Percentiles rank a stretch among this genome's conserved stretches.
Evolutionary conservation across 2,113 vertebrate genomes (phyloP).

Genomic region (Xiphias gladius): DNA sequence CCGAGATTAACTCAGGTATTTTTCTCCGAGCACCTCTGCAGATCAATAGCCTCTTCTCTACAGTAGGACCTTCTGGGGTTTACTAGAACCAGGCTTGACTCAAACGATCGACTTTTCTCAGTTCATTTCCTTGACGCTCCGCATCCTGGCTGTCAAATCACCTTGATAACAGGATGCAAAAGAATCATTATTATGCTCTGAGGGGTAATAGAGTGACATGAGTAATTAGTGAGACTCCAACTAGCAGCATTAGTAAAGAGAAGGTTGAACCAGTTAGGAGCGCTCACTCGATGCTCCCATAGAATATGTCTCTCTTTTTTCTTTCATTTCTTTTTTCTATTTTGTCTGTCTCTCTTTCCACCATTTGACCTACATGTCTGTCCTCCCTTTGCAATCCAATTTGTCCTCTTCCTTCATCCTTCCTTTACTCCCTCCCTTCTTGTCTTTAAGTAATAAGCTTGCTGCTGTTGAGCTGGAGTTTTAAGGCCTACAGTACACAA

Average conservation of each 20-base stretch:
- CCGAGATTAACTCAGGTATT: constrained; percentile 72
- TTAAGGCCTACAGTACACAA: constrained; percentile 21
- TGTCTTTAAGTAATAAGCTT: constrained; percentile 77
- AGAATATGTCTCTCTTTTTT: not conserved
- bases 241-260: not conserved
- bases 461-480: constrained; percentile 64
- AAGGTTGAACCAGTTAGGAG: constrained; percentile 14
- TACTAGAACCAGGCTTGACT: constrained; percentile 27
- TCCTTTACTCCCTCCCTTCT: constrained; percentile 40
- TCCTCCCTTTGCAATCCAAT: constrained; percentile 66
- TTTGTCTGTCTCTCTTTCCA: not conserved
- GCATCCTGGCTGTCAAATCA: constrained; percentile 41
- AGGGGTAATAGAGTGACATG: constrained; percentile 16
- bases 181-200: constrained; percentile 35
- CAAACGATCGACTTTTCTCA: constrained; percentile 38
- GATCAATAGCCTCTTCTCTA: constrained; percentile 65
- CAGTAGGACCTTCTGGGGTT: constrained; percentile 42
- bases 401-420: constrained; percentile 57
- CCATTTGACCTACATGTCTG: constrained; percentile 37
- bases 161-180: constrained; percentile 29
- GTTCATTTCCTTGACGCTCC: constrained; percentile 38
- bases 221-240: constrained; percentile 16
- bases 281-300: constrained; percentile 1
- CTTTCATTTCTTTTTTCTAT: not conserved
- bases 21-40: constrained; percentile 56